Evolutionary conservation across 2,113 vertebrate species (phyloP).

Genomic region (Bothrops jararaca): DNA sequence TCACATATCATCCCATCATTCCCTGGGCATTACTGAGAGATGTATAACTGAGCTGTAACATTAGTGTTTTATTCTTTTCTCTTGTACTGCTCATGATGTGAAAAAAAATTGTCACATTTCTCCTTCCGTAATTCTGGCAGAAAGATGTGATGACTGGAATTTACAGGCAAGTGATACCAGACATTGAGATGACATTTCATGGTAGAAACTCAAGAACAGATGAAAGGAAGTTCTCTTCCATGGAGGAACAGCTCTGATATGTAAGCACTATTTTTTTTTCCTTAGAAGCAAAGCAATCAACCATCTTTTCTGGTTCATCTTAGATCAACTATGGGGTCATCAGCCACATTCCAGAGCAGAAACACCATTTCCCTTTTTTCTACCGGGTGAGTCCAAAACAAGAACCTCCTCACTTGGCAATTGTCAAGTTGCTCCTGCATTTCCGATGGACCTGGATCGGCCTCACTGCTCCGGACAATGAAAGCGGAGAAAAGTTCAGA

Average conservation of each 20-base stretch:
- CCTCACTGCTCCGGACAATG: background rate
- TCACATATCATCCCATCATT: background rate
- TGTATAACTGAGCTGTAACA: background rate
- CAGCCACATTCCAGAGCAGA: background rate
- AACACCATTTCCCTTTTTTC: background rate
- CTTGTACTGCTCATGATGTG: background rate
- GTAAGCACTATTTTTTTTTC: background rate
- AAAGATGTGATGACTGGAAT: fast-evolving
- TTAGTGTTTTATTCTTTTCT: background rate
- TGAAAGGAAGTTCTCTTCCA: background rate
- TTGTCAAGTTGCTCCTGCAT: background rate
- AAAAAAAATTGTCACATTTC: background rate
- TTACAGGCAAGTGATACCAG: background rate
- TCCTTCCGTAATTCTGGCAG: background rate
- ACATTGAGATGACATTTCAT: too few relatives aligned
- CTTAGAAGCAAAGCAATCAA: background rate
- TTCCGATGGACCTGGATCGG: background rate
- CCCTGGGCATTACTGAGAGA: background rate
- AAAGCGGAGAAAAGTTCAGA: background rate
- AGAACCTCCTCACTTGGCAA: background rate
- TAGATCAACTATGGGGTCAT: background rate
- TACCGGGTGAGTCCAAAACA: background rate
- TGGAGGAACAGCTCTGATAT: background rate
- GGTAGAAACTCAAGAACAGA: background rate
- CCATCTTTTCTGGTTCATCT: background rate